Evolutionary conservation across 1,140 invertebrate species (phyloP).

Genomic region (Cecropterus lyciades): DNA sequence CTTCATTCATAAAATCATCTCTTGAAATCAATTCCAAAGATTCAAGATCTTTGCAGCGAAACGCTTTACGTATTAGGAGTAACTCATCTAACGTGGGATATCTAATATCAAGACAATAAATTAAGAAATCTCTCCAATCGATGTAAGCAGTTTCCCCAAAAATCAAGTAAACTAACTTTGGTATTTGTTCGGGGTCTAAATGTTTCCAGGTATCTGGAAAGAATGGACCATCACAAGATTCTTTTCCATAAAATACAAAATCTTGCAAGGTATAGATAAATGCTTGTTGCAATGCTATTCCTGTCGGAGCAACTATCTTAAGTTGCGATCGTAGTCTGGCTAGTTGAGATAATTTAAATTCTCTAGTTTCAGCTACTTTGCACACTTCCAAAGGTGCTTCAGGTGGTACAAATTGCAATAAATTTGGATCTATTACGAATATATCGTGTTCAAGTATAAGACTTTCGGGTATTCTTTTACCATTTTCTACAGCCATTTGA

Average conservation of each 20-base stretch:
- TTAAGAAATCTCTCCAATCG: constrained; percentile 87
- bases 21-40: constrained; percentile 69
- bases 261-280: constrained; percentile 86
- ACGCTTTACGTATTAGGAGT: constrained; percentile 72
- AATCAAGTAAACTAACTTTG: constrained; percentile 72
- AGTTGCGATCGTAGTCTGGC: constrained; percentile 79
- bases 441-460: constrained; percentile 78
- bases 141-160: constrained; percentile 83
- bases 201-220: constrained; percentile 83
- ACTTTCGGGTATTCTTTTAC: constrained; percentile 71
- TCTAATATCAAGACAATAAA: constrained; percentile 83
- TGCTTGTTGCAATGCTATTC: constrained; percentile 78
- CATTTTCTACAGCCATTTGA: constrained; percentile 84
- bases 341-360: constrained; percentile 84
- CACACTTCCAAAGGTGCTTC: constrained; percentile 38
- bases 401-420: constrained; percentile 62
- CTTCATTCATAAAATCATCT: constrained; percentile 68
- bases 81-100: constrained; percentile 83
- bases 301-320: constrained; percentile 81
- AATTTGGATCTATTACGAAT: constrained; percentile 75
- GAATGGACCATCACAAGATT: constrained; percentile 71
- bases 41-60: constrained; percentile 74
- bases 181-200: constrained; percentile 77
- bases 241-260: constrained; percentile 77
- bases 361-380: constrained; percentile 53